These are phyloP conservation scores for Ceratoteleas bidentatus DNA, from an alignment of 1,140 invertebrate species.

Conservation along the genomic window DNA sequence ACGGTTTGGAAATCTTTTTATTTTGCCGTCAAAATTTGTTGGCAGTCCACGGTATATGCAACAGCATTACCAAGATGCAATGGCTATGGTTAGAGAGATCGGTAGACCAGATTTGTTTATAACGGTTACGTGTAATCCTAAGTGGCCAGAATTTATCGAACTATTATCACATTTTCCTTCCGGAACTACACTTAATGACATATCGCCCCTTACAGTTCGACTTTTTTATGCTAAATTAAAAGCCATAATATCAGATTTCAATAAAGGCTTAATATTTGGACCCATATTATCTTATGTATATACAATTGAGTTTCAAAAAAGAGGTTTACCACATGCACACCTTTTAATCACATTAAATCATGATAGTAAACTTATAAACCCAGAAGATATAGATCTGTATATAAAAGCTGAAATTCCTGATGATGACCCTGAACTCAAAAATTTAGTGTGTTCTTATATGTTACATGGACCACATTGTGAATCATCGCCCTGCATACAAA, in stretches of 20 bases:
- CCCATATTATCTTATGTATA: slow-evolving; percentile 5
- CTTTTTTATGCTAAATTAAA: slow-evolving; percentile 16
- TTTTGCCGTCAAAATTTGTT: slow-evolving; percentile 14
- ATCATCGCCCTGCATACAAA: slow-evolving; percentile 18
- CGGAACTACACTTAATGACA: slow-evolving; percentile 5
- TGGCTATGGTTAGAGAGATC: slow-evolving; percentile 14
- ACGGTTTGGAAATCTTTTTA: slow-evolving; percentile 7
- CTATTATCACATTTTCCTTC: slow-evolving; percentile 12
- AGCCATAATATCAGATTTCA: slow-evolving; percentile 9
- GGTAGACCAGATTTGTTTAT: slow-evolving; percentile 24
- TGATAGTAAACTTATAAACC: slow-evolving; percentile 6
- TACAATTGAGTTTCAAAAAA: slow-evolving; percentile 33
- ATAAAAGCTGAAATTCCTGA: slow-evolving; percentile 36
- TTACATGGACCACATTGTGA: slow-evolving; percentile 33
- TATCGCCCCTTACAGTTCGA: background rate
- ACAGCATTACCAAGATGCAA: slow-evolving; percentile 26
- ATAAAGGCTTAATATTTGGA: slow-evolving; percentile 9
- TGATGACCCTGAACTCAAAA: slow-evolving; percentile 14
- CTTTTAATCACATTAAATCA: slow-evolving; percentile 14
- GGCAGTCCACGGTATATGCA: slow-evolving; percentile 23
- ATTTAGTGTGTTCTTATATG: slow-evolving; percentile 38
- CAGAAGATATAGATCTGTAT: slow-evolving; percentile 4
- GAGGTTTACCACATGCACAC: slow-evolving; percentile 18
- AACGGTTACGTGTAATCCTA: slow-evolving; percentile 19
- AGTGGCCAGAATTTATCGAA: slow-evolving; percentile 17